Evolutionary conservation across 2,113 vertebrate genomes (phyloP).

Genomic region (Asarcornis scutulata): DNA sequence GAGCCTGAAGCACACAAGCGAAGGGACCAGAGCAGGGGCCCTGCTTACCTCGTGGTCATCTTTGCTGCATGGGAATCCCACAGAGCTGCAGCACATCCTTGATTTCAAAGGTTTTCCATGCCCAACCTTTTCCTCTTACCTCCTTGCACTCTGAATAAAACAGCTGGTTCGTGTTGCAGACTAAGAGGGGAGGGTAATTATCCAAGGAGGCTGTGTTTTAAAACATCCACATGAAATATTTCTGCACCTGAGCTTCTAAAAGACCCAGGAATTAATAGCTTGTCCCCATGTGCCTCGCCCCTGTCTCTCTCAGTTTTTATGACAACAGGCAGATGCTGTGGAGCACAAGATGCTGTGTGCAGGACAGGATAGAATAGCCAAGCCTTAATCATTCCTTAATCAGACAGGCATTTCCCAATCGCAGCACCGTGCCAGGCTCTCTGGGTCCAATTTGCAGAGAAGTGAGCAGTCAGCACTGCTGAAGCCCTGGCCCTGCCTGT

Average conservation of each 20-base stretch:
- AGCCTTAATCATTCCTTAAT: background rate
- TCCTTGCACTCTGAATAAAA: background rate
- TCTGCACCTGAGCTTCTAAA: background rate
- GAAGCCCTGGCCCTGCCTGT: background rate
- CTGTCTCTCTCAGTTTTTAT: background rate
- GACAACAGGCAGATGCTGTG: background rate
- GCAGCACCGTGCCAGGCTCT: background rate
- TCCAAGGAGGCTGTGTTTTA: background rate
- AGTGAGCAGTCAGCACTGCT: background rate
- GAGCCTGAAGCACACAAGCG: background rate
- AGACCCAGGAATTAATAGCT: background rate
- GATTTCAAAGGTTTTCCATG: background rate
- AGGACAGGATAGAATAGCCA: background rate
- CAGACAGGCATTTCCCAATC: background rate
- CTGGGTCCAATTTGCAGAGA: background rate
- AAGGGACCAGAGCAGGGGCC: background rate
- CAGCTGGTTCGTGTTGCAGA: background rate
- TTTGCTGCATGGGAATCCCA: background rate
- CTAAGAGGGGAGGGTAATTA: rapidly evolving
- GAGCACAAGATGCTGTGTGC: background rate
- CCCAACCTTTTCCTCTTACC: background rate
- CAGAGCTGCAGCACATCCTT: background rate
- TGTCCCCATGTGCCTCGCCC: background rate
- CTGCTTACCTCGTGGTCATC: background rate
- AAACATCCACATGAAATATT: background rate